Conservation (phyloP, 2,797 vertebrate species). For the Galago senegalensis region DNA sequence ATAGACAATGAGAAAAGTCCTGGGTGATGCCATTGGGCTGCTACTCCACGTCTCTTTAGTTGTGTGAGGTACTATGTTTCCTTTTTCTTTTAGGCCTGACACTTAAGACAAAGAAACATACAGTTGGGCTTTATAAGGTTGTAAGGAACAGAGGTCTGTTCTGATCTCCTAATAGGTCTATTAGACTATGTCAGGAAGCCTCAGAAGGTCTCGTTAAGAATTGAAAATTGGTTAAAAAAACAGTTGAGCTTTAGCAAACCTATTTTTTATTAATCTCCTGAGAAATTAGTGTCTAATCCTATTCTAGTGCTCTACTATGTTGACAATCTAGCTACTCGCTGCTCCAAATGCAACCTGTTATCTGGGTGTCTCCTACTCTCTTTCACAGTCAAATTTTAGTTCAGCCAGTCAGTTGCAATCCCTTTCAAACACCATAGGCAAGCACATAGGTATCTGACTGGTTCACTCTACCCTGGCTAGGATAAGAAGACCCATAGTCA, state of each 20-base stretch:
- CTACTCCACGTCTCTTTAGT: neutral
- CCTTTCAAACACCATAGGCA: neutral
- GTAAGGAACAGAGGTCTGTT: neutral
- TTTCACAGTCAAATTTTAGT: neutral
- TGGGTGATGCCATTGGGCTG: neutral
- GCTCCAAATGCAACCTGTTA: neutral
- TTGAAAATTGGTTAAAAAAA: neutral
- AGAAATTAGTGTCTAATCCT: neutral
- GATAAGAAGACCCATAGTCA: neutral
- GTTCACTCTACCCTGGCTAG: neutral
- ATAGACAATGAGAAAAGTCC: neutral
- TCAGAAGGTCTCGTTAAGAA: neutral
- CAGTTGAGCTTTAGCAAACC: neutral
- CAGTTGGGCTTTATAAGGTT: neutral
- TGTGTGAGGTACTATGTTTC: neutral
- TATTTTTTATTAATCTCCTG: neutral
- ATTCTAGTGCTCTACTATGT: neutral
- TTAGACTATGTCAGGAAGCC: neutral
- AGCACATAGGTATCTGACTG: neutral
- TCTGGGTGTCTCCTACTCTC: neutral
- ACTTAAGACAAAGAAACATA: constrained; percentile 34
- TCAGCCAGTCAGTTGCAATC: neutral
- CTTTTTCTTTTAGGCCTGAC: neutral
- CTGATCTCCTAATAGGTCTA: neutral
- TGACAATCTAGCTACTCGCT: neutral